phyloP scores from a whole-genome alignment of 1,140 invertebrate species.

The Polypedilum vanderplanki region DNA sequence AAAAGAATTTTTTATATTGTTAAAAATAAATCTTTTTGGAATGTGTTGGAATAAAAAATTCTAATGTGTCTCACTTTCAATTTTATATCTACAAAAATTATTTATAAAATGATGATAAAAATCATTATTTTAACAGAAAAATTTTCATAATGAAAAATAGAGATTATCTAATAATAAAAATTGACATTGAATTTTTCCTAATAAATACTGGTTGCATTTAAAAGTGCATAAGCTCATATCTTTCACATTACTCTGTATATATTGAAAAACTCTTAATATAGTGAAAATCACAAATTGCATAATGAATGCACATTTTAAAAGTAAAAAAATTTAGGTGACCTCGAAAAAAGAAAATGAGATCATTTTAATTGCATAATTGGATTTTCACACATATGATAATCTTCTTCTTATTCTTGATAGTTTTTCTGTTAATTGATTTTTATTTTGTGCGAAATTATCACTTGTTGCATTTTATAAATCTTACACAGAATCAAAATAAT shows the following conservation, averaged over 20 bases:
- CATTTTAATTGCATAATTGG: background rate
- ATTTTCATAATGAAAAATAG: background rate
- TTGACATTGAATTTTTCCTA: background rate
- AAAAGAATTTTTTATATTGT: background rate
- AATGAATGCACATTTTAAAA: background rate
- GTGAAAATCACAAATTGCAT: background rate
- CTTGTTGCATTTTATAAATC: background rate
- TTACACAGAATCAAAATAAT: constrained; percentile 38
- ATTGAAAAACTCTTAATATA: background rate
- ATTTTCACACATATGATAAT: background rate
- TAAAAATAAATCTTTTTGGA: background rate
- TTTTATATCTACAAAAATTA: no score
- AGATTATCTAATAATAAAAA: background rate
- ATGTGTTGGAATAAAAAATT: no score
- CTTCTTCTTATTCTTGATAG: background rate
- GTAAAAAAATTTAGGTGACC: constrained; percentile 20
- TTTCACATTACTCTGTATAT: background rate
- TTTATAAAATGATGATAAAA: no score
- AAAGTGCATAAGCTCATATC: background rate
- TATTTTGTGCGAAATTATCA: background rate
- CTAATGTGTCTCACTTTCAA: no score
- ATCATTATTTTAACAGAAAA: no score
- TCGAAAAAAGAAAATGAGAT: constrained; percentile 21
- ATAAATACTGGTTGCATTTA: background rate
- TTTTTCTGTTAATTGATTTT: background rate